Percentiles rank a stretch among this genome's conserved stretches.
Conservation (phyloP, 2,113 vertebrate genomes). For the Gopherus evgoodei region DNA sequence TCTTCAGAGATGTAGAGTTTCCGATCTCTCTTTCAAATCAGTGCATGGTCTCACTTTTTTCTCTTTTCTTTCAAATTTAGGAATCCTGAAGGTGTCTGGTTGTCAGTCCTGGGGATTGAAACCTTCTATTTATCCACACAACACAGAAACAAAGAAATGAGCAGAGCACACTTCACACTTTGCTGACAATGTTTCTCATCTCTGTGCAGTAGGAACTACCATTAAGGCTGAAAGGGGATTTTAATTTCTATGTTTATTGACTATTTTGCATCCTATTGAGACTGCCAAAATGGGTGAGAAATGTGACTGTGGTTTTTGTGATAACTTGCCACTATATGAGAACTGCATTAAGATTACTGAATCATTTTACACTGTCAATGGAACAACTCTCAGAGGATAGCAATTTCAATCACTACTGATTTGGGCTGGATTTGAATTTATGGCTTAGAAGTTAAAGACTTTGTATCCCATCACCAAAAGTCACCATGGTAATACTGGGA, state of each 20-base stretch:
- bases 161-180: neutral
- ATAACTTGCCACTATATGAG: neutral
- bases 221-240: neutral
- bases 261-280: neutral
- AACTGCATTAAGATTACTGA: neutral
- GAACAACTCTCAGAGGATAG: neutral
- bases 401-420: neutral
- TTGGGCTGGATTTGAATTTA: neutral
- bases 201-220: neutral
- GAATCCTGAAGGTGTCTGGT: neutral
- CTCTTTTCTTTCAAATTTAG: neutral
- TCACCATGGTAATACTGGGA: neutral
- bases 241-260: neutral
- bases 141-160: neutral
- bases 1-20: neutral
- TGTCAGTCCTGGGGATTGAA: neutral
- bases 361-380: neutral
- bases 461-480: neutral
- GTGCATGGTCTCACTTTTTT: neutral
- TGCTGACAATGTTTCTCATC: neutral
- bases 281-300: neutral
- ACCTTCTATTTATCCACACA: neutral
- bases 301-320: neutral
- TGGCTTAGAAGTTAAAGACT: neutral
- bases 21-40: neutral